phyloP scores from a whole-genome alignment of 2,797 vertebrate genomes.

The Melanotaenia parkinsoni region DNA sequence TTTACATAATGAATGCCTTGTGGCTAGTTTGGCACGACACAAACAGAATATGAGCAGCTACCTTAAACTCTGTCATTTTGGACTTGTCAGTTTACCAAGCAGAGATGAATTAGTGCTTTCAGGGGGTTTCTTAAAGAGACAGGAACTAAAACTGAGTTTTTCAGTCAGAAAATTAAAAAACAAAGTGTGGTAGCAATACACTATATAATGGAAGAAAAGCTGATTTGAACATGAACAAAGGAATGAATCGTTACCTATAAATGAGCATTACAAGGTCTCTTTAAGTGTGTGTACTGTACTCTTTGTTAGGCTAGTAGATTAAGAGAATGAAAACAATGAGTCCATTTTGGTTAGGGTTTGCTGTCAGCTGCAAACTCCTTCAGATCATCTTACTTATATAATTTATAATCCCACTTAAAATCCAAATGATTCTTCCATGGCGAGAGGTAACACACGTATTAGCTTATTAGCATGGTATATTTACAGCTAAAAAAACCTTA shows the following conservation, averaged over 20 bases:
- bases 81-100: background rate
- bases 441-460: background rate
- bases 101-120: background rate
- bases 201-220: background rate
- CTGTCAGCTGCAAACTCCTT: background rate
- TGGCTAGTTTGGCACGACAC: background rate
- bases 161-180: background rate
- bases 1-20: background rate
- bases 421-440: background rate
- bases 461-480: background rate
- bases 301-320: too few relatives aligned
- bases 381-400: background rate
- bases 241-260: background rate
- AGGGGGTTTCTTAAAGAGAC: background rate
- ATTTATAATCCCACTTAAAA: background rate
- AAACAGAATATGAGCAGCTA: conserved; percentile 1
- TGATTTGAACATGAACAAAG: background rate
- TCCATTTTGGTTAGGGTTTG: background rate
- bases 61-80: background rate
- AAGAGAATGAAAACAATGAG: background rate
- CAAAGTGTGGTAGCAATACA: background rate
- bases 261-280: background rate
- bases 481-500: background rate
- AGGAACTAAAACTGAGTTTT: background rate
- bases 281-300: too few relatives aligned